Evolutionary conservation across 1,140 invertebrate genomes (phyloP), one percentile per base, ranked within the genome.

Genomic region (Diabrotica undecimpunctata): DNA sequence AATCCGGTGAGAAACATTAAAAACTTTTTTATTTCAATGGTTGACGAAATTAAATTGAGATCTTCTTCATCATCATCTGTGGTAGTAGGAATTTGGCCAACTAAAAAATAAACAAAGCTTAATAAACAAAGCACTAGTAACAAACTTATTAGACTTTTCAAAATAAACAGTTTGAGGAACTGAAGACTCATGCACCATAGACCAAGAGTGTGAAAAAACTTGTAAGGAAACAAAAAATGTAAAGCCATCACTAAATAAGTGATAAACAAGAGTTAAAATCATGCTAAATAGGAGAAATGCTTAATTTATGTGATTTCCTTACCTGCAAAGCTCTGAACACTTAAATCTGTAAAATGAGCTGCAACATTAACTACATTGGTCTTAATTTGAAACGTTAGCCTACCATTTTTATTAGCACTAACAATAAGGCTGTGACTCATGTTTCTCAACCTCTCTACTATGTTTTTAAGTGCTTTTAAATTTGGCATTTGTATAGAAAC

Each of bases 361-460:
- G 89, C 87, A 12, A 95, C 86, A 10, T 86, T 88, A 0, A 89
- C 91, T 76, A 86, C 85, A 69, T 90, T 88, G 5, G 90, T 90
- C 72, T 89, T 87, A 7, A 93, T 87, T 68, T 88, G 86, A 3
- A 95, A 77, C 56, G 84, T 86, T 12, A 95, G 79, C 66, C 87
- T 82, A 8, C 92, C 93, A 61, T 80, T 79, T 39, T 84, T 83
- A 62, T 87, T 90, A 0, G 90, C 92, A 67, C 84, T 83, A 5
- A 96, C 80, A 12, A 84, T 82, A 25, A 95, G 55, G 66, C 82
- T 82, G 0, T 87, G 81, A 46, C 86, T 87, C 76, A 94, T 85
- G 59, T 87, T 89, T 74, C 89, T 91, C 84, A 95, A 88, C 70
- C 88, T 84, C 54, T 95, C 93, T 11, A 94, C 86, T 5, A 93